phyloP scores from a whole-genome alignment of 37 sponge, comb jelly and placozoan genomes.

The Ianthella basta region DNA sequence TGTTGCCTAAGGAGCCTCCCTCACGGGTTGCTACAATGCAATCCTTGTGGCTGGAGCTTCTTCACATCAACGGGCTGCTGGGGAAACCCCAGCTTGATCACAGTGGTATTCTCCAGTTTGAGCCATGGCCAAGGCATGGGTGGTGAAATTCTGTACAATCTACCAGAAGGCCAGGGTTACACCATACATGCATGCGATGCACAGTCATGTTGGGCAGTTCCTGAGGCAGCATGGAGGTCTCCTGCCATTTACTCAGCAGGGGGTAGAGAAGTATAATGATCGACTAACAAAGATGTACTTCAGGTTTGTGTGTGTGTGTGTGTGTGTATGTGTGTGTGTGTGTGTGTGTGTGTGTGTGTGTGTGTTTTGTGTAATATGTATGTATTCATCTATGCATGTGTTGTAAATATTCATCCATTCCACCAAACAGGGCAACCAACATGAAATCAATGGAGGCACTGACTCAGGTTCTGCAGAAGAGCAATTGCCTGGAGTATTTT shows the following conservation, averaged over 20 bases:
- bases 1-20: neutral
- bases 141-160: neutral
- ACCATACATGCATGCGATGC: conserved; percentile 35
- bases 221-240: conserved; percentile 4
- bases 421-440: conserved; percentile 25
- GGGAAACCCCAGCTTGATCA: neutral
- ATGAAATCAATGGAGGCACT: neutral
- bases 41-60: conserved; percentile 6
- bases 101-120: neutral
- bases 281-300: conserved; percentile 5
- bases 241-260: conserved; percentile 34
- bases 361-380: neutral
- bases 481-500: conserved; percentile 17
- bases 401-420: neutral
- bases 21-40: neutral
- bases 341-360: conserved; percentile 14
- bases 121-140: neutral
- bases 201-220: conserved; percentile 18
- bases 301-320: neutral
- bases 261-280: conserved; percentile 33
- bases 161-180: neutral
- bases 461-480: conserved; percentile 19
- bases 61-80: neutral
- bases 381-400: neutral
- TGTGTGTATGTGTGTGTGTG: neutral